These are phyloP conservation scores for Araneus ventricosus DNA, from an alignment of 1,140 invertebrate species.

Conservation along the genomic window DNA sequence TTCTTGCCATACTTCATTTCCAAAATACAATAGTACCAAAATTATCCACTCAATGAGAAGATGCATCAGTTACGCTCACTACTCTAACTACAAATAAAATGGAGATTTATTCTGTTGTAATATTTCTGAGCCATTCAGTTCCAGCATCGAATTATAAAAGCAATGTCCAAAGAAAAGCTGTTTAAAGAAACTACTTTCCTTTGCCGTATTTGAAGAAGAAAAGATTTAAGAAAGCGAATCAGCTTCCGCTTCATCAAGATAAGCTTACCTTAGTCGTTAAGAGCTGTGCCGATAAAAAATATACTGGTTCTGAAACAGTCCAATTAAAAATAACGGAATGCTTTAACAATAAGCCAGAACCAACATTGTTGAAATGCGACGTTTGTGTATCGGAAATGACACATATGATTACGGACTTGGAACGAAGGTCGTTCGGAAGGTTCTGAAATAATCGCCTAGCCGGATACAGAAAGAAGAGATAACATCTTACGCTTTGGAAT, in stretches of 20 bases:
- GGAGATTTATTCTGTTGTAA: too few relatives aligned
- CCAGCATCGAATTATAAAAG: background rate
- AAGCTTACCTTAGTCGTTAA: background rate
- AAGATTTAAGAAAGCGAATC: slow-evolving; percentile 19
- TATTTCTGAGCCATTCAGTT: background rate
- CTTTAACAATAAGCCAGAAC: slow-evolving; percentile 3
- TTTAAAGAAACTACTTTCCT: slow-evolving; percentile 9
- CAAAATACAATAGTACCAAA: too few relatives aligned
- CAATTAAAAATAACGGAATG: slow-evolving; percentile 26
- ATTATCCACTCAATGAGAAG: too few relatives aligned
- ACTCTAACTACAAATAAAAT: too few relatives aligned
- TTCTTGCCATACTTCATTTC: too few relatives aligned
- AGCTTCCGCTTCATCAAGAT: slow-evolving; percentile 9
- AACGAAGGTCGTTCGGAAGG: background rate
- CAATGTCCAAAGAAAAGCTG: background rate
- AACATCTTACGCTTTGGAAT: background rate
- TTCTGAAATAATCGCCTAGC: background rate
- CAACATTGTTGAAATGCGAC: background rate
- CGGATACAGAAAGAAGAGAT: background rate
- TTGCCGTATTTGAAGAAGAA: background rate
- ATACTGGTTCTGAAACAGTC: background rate
- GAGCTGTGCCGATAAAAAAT: background rate
- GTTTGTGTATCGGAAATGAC: slow-evolving; percentile 25
- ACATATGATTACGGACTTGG: slow-evolving; percentile 22
- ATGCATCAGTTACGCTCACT: too few relatives aligned